phyloP scores from a whole-genome alignment of 2,797 vertebrate species.

The Alcedo atthis region DNA sequence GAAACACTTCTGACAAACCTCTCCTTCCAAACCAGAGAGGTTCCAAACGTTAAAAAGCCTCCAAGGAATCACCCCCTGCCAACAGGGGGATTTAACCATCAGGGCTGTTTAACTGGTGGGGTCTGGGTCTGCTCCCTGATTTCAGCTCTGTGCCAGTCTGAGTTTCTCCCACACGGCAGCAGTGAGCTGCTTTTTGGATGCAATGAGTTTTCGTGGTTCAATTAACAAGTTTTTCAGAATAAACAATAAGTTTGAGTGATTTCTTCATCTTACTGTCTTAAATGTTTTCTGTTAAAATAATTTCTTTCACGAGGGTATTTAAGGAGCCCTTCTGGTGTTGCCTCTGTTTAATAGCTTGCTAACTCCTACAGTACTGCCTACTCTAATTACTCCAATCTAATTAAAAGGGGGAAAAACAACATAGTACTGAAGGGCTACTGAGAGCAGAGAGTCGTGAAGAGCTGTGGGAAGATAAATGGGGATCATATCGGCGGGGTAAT shows the following conservation, averaged over 20 bases:
- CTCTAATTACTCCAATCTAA: slow-evolving; percentile 52
- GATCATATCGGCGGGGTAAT: background rate
- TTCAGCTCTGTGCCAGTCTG: rapidly evolving
- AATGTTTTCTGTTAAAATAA: background rate
- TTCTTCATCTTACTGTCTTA: background rate
- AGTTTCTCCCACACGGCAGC: background rate
- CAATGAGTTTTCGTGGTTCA: background rate
- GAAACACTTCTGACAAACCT: background rate
- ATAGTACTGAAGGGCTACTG: background rate
- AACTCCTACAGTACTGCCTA: slow-evolving; percentile 38
- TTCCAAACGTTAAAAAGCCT: background rate
- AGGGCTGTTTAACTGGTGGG: background rate
- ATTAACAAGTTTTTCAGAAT: background rate
- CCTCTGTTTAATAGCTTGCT: slow-evolving; percentile 37
- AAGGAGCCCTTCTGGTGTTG: slow-evolving; percentile 37
- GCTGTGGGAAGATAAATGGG: slow-evolving; percentile 23
- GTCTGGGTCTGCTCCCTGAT: rapidly evolving
- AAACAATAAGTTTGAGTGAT: background rate
- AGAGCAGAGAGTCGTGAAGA: background rate
- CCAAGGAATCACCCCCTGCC: background rate
- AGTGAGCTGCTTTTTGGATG: background rate
- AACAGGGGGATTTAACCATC: no score
- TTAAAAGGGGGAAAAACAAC: background rate
- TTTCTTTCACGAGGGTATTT: background rate
- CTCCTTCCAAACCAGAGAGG: background rate